phyloP scores from a whole-genome alignment of 2,888 invertebrate genomes.

The Hypselothyrea guttata region DNA sequence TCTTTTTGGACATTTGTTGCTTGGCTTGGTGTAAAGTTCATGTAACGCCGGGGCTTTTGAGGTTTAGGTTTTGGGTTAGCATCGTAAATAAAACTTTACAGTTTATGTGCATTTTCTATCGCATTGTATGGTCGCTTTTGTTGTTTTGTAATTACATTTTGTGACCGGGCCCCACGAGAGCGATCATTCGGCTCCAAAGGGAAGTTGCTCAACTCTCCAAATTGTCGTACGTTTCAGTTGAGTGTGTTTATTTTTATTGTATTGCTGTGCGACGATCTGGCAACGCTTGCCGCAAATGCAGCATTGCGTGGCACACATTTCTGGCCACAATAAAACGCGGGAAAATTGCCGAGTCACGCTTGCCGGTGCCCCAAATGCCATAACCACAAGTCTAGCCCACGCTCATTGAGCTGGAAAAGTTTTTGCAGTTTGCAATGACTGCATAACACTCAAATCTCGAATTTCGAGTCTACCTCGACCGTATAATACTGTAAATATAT shows the following conservation, averaged over 20 bases:
- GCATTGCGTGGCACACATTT: constrained; percentile 37
- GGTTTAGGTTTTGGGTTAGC: constrained; percentile 10
- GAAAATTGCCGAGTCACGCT: constrained; percentile 65
- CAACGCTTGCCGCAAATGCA: constrained; percentile 40
- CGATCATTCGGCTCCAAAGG: constrained; percentile 12
- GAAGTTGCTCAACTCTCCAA: constrained; percentile 18
- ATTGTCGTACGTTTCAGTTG: constrained; percentile 2
- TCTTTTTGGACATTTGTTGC: constrained; percentile 50
- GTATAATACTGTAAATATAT: constrained; percentile 44
- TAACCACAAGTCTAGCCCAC: constrained; percentile 26
- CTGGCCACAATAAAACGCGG: neutral
- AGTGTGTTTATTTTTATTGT: no score
- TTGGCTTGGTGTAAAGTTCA: constrained; percentile 36
- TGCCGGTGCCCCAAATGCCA: constrained; percentile 43
- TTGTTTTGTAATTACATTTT: constrained; percentile 15
- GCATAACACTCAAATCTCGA: constrained; percentile 51
- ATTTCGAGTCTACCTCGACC: constrained; percentile 11
- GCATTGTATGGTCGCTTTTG: constrained; percentile 18
- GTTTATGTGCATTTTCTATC: constrained; percentile 11
- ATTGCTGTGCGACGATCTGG: constrained; percentile 12
- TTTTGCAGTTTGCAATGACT: constrained; percentile 22
- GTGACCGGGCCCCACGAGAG: neutral
- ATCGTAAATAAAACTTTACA: constrained; percentile 57
- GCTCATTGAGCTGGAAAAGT: constrained; percentile 55
- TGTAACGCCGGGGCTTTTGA: constrained; percentile 4